Evolutionary conservation across 2,888 invertebrate species (phyloP).

Genomic region (Agrochola litura): DNA sequence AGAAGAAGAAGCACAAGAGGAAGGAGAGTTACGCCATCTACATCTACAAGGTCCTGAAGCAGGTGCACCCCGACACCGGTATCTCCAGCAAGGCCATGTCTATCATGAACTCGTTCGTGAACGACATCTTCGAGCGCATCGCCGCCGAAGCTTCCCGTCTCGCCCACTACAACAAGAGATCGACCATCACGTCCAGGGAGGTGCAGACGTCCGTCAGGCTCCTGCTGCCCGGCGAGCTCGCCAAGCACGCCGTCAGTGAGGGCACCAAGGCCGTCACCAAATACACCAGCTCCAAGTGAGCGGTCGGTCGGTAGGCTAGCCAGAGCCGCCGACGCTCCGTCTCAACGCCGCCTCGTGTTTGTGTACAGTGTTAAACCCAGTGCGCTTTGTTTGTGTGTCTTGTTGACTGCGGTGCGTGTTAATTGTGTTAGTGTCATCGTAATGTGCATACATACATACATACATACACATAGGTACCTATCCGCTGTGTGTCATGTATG

Average conservation of each 20-base stretch:
- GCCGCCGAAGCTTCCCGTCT: constrained; percentile 92
- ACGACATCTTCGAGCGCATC: constrained; percentile 93
- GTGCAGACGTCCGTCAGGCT: constrained; percentile 93
- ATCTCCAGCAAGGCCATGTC: constrained; percentile 91
- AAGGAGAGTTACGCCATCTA: constrained; percentile 91
- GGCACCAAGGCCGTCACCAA: constrained; percentile 92
- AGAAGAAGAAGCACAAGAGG: constrained; percentile 90
- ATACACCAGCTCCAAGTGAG: constrained; percentile 86
- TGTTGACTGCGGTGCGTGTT: constrained; percentile 9
- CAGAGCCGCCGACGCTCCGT: constrained; percentile 12
- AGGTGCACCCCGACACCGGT: constrained; percentile 92
- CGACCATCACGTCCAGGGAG: constrained; percentile 92
- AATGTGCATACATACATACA: constrained; percentile 2
- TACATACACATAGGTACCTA: not conserved
- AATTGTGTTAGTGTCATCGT: constrained; percentile 9
- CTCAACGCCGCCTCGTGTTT: constrained; percentile 4
- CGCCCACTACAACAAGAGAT: constrained; percentile 92
- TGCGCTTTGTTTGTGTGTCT: constrained; percentile 17
- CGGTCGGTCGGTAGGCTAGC: constrained; percentile 5
- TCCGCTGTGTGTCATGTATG: not conserved
- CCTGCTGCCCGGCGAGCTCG: constrained; percentile 92
- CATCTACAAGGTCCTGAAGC: constrained; percentile 92
- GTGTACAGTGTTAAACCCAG: constrained; percentile 5
- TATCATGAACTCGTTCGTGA: constrained; percentile 93
- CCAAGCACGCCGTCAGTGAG: constrained; percentile 93